phyloP scores from a whole-genome alignment of 2,888 invertebrate genomes.

The Acrobasis consociella region DNA sequence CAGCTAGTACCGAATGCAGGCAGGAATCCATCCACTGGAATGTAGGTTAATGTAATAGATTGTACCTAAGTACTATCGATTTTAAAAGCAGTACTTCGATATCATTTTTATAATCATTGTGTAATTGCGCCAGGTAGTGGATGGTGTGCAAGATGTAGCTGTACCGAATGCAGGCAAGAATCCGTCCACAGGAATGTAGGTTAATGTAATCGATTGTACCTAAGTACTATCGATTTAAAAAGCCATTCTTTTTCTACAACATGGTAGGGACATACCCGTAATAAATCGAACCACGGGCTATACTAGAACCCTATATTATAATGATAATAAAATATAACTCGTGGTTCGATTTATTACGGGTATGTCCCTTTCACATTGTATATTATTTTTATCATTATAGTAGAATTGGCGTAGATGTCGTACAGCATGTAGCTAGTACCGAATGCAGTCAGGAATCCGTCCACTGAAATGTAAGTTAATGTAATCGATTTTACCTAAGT shows the following conservation, averaged over 20 bases:
- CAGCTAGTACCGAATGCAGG: conserved; percentile 22
- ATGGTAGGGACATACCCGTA: too few relatives aligned
- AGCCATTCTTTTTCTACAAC: too few relatives aligned
- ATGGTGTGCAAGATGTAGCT: conserved; percentile 32
- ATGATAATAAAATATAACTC: too few relatives aligned
- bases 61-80: too few relatives aligned
- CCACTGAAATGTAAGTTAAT: conserved; percentile 29
- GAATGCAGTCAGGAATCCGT: neutral
- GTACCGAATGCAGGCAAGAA: neutral
- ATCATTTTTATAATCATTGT: neutral
- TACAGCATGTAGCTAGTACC: conserved; percentile 23
- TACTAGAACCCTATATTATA: too few relatives aligned
- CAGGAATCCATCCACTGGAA: neutral
- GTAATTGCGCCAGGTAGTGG: conserved; percentile 33
- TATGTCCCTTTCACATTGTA: too few relatives aligned
- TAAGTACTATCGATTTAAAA: too few relatives aligned
- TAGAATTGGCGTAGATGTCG: conserved; percentile 32
- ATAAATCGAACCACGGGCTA: too few relatives aligned
- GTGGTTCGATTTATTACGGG: too few relatives aligned
- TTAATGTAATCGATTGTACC: conserved; percentile 11
- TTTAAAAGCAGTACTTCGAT: too few relatives aligned
- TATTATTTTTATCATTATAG: too few relatives aligned
- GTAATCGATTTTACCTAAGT: too few relatives aligned
- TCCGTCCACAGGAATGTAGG: conserved; percentile 26
- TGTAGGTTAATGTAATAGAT: conserved; percentile 28